Evolutionary conservation across 2,888 invertebrate species (phyloP).

Genomic region (Ernsta delagoae): DNA sequence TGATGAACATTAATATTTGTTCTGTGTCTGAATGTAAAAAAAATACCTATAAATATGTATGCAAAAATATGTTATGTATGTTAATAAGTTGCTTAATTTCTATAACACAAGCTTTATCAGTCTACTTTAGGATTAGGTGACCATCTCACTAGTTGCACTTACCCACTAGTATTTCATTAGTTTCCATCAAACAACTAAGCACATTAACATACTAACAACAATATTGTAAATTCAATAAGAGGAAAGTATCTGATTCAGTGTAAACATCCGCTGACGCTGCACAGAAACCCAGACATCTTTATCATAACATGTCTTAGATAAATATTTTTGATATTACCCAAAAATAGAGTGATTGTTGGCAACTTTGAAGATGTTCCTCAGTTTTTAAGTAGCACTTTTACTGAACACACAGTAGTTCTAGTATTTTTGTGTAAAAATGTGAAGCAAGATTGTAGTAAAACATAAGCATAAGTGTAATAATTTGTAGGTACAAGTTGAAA

Average conservation of each 20-base stretch:
- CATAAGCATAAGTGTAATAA: too few relatives aligned
- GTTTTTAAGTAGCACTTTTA: constrained; percentile 10
- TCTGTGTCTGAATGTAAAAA: too few relatives aligned
- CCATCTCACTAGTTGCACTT: neutral
- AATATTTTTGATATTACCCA: constrained; percentile 44
- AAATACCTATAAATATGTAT: too few relatives aligned
- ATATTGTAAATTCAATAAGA: constrained; percentile 45
- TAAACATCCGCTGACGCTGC: constrained; percentile 39
- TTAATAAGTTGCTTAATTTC: too few relatives aligned
- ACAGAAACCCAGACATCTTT: constrained; percentile 38
- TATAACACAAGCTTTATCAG: too few relatives aligned
- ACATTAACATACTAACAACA: constrained; percentile 25
- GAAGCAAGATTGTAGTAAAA: too few relatives aligned
- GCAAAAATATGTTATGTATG: too few relatives aligned
- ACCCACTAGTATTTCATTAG: neutral
- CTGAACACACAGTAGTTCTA: neutral
- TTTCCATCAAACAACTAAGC: neutral
- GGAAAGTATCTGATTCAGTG: constrained; percentile 41
- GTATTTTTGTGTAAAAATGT: too few relatives aligned
- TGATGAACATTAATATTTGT: too few relatives aligned
- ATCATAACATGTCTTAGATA: constrained; percentile 42
- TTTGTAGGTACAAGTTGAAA: too few relatives aligned
- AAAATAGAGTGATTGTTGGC: constrained; percentile 40
- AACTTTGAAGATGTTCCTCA: neutral
- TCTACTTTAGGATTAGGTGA: too few relatives aligned